Conservation (phyloP, 2,888 invertebrate genomes). For the Caenorhabditis virilis region DNA sequence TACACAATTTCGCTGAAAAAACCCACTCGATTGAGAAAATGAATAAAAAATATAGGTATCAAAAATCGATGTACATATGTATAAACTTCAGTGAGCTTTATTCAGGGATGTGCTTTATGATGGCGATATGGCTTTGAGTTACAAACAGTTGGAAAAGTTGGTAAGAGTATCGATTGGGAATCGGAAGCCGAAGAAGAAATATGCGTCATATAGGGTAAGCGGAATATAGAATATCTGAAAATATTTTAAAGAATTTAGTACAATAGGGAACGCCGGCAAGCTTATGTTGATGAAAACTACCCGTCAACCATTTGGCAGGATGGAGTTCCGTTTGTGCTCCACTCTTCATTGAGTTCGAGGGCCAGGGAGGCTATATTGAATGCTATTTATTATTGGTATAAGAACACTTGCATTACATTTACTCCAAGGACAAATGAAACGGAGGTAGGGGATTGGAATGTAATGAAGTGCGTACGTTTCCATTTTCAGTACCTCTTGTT, state of each 20-base stretch:
- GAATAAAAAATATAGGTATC: slow-evolving; percentile 44
- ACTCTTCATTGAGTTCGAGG: slow-evolving; percentile 29
- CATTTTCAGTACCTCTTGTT: slow-evolving; percentile 41
- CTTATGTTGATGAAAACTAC: slow-evolving; percentile 36
- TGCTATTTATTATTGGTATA: slow-evolving; percentile 53
- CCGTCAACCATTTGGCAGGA: slow-evolving; percentile 45
- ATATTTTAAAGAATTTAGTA: no score
- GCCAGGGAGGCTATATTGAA: slow-evolving; percentile 28
- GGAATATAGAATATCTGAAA: not conserved
- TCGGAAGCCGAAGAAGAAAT: not conserved
- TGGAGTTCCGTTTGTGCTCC: slow-evolving; percentile 45
- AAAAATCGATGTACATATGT: no score
- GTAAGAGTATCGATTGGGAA: slow-evolving; percentile 26
- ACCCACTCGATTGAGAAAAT: slow-evolving; percentile 35
- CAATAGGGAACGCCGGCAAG: no score
- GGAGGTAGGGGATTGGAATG: no score
- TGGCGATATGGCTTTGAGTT: slow-evolving; percentile 44
- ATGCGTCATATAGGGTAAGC: not conserved
- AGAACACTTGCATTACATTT: slow-evolving; percentile 51
- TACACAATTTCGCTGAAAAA: slow-evolving; percentile 35
- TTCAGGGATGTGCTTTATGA: slow-evolving; percentile 42
- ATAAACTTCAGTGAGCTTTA: no score
- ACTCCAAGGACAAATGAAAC: slow-evolving; percentile 32
- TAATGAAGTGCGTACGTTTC: no score
- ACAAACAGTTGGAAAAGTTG: slow-evolving; percentile 29